Evolutionary conservation across 2,888 invertebrate genomes (phyloP).

Genomic region (Apodemia duryi): DNA sequence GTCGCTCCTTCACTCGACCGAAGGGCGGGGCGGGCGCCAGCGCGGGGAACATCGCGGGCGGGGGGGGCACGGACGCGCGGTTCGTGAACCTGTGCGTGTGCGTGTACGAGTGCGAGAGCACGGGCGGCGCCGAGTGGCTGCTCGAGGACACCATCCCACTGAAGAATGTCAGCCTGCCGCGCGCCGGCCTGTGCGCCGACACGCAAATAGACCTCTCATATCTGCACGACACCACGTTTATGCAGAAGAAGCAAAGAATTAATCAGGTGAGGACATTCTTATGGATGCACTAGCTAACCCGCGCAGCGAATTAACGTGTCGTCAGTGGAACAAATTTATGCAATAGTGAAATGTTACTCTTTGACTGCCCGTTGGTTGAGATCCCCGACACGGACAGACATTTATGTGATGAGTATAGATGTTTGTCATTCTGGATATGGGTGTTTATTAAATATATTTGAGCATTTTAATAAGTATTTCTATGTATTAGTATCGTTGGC

Average conservation of each 20-base stretch:
- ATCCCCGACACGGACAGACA: too few species aligned
- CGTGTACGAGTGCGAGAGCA: slow-evolving; percentile 99
- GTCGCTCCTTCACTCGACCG: slow-evolving; percentile 91
- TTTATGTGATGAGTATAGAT: too few species aligned
- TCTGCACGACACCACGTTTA: slow-evolving; percentile 86
- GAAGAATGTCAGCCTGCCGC: slow-evolving; percentile 92
- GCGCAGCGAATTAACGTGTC: too few species aligned
- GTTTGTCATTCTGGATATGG: too few species aligned
- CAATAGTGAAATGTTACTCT: too few species aligned
- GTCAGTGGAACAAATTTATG: too few species aligned
- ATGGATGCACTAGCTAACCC: too few species aligned
- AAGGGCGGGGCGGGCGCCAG: slow-evolving; percentile 85
- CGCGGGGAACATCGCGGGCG: slow-evolving; percentile 59
- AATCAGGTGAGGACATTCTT: slow-evolving; percentile 79
- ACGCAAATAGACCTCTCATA: slow-evolving; percentile 91
- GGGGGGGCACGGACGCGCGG: slow-evolving; percentile 75
- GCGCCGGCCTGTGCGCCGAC: slow-evolving; percentile 89
- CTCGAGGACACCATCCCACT: slow-evolving; percentile 97
- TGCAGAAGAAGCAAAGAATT: slow-evolving; percentile 90
- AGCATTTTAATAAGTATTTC: too few species aligned
- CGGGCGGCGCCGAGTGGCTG: slow-evolving; percentile 95
- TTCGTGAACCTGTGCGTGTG: slow-evolving; percentile 95
- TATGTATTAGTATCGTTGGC: too few species aligned
- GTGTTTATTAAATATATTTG: too few species aligned
- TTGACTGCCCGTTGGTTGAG: too few species aligned